These are phyloP conservation scores for Sinotaia quadrata DNA, from an alignment of 2,888 invertebrate species.

Conservation along the genomic window DNA sequence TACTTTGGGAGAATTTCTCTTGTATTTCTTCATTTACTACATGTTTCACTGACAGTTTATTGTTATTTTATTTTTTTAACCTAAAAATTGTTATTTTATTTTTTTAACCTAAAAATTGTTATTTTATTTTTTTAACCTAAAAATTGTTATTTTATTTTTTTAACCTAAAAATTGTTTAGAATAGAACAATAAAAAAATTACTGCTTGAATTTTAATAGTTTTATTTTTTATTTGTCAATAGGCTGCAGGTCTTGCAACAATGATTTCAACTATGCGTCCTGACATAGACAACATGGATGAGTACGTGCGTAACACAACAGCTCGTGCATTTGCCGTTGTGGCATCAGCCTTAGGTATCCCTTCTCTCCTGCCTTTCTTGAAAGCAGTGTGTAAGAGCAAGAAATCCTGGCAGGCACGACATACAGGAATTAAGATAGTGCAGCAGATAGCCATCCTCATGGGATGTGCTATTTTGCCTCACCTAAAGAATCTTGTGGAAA, in stretches of 20 bases:
- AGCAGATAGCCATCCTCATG: constrained; percentile 99
- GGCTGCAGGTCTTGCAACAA: constrained; percentile 98
- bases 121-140: no score
- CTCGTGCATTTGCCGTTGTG: constrained; percentile 99
- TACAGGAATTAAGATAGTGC: constrained; percentile 99
- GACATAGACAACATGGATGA: constrained; percentile 99
- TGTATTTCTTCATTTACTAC: no score
- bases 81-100: no score
- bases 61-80: no score
- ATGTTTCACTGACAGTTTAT: no score
- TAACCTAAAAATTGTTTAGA: no score
- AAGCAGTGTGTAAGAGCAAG: constrained; percentile 98
- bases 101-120: no score
- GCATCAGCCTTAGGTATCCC: constrained; percentile 99
- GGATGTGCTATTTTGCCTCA: constrained; percentile 99
- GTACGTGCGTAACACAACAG: constrained; percentile 99
- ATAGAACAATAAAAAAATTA: no score
- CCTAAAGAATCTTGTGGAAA: constrained; percentile 97
- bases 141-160: no score
- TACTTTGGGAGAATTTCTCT: no score
- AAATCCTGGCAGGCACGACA: constrained; percentile 98
- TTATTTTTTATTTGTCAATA: constrained; percentile 45
- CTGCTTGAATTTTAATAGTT: background rate
- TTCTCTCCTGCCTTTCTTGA: constrained; percentile 95
- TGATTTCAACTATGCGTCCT: constrained; percentile 99